Conservation (phyloP, 2,888 invertebrate species). For the Amiota communis region DNA sequence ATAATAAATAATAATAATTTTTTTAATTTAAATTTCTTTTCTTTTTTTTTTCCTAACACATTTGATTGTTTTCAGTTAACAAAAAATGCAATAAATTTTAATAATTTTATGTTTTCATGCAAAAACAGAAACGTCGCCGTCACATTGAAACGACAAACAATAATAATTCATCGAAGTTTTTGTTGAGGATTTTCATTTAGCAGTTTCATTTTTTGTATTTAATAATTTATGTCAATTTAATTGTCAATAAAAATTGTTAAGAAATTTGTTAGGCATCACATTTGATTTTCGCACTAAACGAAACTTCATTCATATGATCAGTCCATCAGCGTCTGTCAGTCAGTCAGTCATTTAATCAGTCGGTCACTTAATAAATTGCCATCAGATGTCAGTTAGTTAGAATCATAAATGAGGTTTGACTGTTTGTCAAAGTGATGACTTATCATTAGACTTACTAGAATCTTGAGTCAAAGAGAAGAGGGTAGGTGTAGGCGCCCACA, state of each 20-base stretch:
- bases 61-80: no score
- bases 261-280: conserved; percentile 1
- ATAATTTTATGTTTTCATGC: neutral
- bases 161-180: neutral
- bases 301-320: no score
- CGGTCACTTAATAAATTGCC: neutral
- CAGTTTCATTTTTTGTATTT: neutral
- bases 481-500: no score
- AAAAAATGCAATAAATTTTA: conserved; percentile 10
- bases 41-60: no score
- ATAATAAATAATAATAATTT: no score
- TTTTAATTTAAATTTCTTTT: no score
- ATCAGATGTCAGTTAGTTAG: no score
- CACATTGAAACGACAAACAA: neutral
- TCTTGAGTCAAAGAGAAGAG: no score
- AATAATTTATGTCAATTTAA: conserved; percentile 16
- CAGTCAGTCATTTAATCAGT: neutral
- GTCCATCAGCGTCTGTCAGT: neutral
- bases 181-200: neutral
- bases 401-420: no score
- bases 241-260: conserved; percentile 19
- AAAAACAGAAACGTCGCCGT: neutral
- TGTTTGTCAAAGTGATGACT: no score
- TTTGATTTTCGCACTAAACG: no score
- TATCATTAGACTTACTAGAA: no score